phyloP scores from a whole-genome alignment of 2,888 invertebrate species.

The Gastracanthus pulcherrimus region DNA sequence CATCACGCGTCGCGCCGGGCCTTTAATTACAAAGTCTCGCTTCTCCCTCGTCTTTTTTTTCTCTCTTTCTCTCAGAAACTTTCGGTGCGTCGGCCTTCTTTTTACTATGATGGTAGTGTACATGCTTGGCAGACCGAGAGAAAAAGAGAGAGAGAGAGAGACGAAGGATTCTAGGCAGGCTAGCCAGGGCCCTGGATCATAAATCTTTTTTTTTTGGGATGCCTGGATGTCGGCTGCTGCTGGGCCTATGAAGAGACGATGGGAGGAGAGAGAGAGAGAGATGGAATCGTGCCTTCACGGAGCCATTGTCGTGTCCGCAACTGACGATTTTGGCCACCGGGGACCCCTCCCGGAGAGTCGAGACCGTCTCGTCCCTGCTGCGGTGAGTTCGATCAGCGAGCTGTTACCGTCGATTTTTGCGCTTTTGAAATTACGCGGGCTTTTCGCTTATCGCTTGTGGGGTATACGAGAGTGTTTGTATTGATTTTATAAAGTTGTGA shows the following conservation, averaged over 20 bases:
- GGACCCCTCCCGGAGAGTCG: not conserved
- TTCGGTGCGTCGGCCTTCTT: not conserved
- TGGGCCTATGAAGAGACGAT: not conserved
- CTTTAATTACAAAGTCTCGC: slow-evolving; percentile 51
- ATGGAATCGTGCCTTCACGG: slow-evolving; percentile 36
- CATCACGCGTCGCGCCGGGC: slow-evolving; percentile 22
- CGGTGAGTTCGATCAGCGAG: slow-evolving; percentile 5
- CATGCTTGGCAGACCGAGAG: no score
- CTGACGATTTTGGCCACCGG: slow-evolving; percentile 11
- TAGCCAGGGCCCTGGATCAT: slow-evolving; percentile 33
- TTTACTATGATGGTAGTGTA: not conserved
- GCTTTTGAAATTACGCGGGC: not conserved
- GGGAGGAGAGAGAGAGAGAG: not conserved
- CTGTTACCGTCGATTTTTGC: slow-evolving; percentile 30
- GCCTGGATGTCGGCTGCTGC: slow-evolving; percentile 10
- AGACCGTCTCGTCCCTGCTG: not conserved
- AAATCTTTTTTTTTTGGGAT: slow-evolving; percentile 41
- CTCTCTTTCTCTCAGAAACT: slow-evolving; percentile 27
- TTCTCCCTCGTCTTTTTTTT: slow-evolving; percentile 15
- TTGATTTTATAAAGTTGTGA: no score
- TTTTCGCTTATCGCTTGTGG: not conserved
- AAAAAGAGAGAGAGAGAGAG: no score
- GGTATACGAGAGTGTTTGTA: no score
- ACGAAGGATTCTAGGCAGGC: slow-evolving; percentile 5
- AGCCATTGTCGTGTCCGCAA: slow-evolving; percentile 27